A percentile compares a stretch with the other conserved stretches of the same genome.
phyloP scores from a whole-genome alignment of 2,888 invertebrate species.

The Drosophila mimetica region DNA sequence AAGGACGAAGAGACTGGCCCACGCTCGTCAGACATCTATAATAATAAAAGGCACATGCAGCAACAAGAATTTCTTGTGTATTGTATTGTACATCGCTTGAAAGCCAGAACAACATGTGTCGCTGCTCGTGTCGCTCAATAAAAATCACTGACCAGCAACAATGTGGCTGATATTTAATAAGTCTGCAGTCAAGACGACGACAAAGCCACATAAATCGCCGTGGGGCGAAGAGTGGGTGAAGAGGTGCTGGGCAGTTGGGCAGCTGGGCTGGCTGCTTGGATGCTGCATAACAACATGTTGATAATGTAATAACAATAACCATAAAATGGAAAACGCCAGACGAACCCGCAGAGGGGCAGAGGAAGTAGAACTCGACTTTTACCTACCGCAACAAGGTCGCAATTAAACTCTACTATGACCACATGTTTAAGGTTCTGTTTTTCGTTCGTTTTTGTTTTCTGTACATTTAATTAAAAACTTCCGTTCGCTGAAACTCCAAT shows the following conservation, averaged over 20 bases:
- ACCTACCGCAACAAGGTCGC: constrained; percentile 49
- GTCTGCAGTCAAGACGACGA: constrained; percentile 50
- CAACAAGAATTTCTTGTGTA: constrained; percentile 11
- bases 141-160: constrained; percentile 79
- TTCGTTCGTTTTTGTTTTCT: constrained; percentile 30
- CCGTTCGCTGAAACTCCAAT: constrained; percentile 35
- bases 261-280: constrained; percentile 6
- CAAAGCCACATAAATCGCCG: constrained; percentile 36
- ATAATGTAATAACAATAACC: constrained; percentile 75
- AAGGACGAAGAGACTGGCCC: constrained; percentile 76
- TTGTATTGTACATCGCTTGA: constrained; percentile 14
- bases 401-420: constrained; percentile 7
- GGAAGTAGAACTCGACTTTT: constrained; percentile 30
- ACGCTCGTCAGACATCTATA: constrained; percentile 59
- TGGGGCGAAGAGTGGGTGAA: constrained; percentile 19
- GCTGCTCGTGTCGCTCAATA: constrained; percentile 58
- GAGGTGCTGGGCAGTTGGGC: neutral
- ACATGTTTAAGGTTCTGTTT: constrained; percentile 14
- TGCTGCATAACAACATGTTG: constrained; percentile 61
- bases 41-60: constrained; percentile 54
- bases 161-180: constrained; percentile 77
- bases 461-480: constrained; percentile 73
- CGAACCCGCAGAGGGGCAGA: constrained; percentile 4
- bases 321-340: constrained; percentile 49
- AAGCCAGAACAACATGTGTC: constrained; percentile 29